Conservation (phyloP, 2,797 vertebrate species). For the Aldrovandia affinis region DNA sequence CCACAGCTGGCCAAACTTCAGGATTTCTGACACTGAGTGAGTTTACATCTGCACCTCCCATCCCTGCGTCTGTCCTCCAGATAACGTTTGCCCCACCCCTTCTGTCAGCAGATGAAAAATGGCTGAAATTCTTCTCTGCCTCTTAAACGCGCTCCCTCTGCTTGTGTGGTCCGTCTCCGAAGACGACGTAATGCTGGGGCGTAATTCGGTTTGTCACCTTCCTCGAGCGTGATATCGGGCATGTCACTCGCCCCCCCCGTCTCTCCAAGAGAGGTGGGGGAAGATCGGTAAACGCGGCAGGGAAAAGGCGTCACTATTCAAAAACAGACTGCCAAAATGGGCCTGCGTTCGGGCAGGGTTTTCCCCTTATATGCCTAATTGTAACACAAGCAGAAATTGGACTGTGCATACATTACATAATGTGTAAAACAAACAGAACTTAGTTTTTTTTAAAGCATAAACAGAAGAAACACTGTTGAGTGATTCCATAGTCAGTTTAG, state of each 20-base stretch:
- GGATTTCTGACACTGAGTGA: background rate
- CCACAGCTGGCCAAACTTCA: background rate
- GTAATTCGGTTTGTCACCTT: conserved; percentile 49
- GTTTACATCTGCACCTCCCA: background rate
- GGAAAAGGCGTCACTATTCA: background rate
- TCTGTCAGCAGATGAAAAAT: conserved; percentile 59
- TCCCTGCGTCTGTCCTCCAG: conserved; percentile 40
- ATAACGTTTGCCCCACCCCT: conserved; percentile 39
- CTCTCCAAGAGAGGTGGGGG: background rate
- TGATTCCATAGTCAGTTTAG: background rate
- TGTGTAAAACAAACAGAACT: background rate
- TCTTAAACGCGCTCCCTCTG: conserved; percentile 46
- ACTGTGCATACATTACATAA: conserved; percentile 16
- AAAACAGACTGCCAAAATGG: background rate
- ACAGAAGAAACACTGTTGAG: conserved; percentile 3
- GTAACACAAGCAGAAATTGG: conserved; percentile 9
- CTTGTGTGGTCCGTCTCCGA: conserved; percentile 65
- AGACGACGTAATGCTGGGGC: conserved; percentile 44
- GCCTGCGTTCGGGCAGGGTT: background rate
- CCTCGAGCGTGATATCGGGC: background rate
- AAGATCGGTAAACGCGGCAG: too few relatives aligned
- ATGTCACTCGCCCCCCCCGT: background rate
- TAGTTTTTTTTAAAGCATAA: background rate
- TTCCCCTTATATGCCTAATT: background rate
- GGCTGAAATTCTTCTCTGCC: conserved; percentile 57